These are phyloP conservation scores for Stichopus horrens DNA, from an alignment of 53 echinoderm and acorn worm genomes.

Conservation along the genomic window DNA sequence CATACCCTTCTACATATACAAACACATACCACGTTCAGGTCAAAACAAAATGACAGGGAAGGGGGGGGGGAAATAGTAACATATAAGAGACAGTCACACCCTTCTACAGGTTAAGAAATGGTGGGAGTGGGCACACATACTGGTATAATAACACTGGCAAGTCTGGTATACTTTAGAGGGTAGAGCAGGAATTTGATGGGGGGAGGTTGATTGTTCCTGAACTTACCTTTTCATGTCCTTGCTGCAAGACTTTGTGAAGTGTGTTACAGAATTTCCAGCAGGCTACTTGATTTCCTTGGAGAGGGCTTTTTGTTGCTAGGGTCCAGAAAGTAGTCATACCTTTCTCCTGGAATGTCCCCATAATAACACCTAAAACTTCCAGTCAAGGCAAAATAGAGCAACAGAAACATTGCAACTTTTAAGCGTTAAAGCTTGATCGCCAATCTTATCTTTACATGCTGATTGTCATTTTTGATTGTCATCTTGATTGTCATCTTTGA, in stretches of 20 bases:
- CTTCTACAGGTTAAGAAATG: too few species aligned
- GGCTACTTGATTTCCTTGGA: constrained; percentile 71
- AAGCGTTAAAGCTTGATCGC: too few species aligned
- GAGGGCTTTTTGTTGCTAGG: constrained; percentile 59
- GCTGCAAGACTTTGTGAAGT: constrained; percentile 75
- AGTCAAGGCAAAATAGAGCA: constrained; percentile 4
- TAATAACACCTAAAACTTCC: constrained; percentile 69
- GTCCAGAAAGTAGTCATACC: constrained; percentile 83
- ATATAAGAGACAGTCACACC: too few species aligned
- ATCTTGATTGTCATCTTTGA: too few species aligned
- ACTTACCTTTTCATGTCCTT: constrained; percentile 90
- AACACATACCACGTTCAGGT: not conserved
- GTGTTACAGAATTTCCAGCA: constrained; percentile 98
- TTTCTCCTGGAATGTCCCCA: constrained; percentile 93
- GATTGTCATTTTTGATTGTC: too few species aligned
- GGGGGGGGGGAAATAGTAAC: not conserved
- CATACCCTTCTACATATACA: too few species aligned
- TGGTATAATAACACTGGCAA: too few species aligned
- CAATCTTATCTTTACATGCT: too few species aligned
- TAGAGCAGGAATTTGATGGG: not conserved
- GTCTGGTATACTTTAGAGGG: not conserved
- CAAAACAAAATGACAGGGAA: not conserved
- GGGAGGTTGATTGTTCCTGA: not conserved
- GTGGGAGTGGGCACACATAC: too few species aligned
- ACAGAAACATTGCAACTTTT: too few species aligned